Conservation (phyloP, 2,113 vertebrate genomes). For the Galemys pyrenaicus region DNA sequence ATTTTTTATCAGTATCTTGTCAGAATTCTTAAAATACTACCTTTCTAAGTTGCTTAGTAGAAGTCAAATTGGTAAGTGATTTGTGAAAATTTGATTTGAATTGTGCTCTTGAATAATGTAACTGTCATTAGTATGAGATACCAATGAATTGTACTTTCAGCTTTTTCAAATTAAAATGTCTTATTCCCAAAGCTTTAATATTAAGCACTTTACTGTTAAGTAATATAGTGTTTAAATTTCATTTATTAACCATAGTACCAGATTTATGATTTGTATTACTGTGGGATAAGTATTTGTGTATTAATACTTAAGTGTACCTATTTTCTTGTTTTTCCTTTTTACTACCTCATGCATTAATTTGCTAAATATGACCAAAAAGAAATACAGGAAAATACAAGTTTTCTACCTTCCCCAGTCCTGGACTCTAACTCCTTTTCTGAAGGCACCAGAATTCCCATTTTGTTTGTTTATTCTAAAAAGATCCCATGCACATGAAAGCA, state of each 20-base stretch:
- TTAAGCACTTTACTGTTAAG: not conserved
- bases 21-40: conserved; percentile 12
- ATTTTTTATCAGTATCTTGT: not conserved
- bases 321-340: not conserved
- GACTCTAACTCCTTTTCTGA: not conserved
- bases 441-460: not conserved
- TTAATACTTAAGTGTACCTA: not conserved
- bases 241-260: conserved; percentile 11
- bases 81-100: conserved; percentile 24
- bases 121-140: conserved; percentile 4
- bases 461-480: not conserved
- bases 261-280: not conserved
- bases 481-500: not conserved
- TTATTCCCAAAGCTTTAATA: not conserved
- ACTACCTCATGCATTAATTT: not conserved
- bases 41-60: not conserved
- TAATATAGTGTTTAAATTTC: not conserved
- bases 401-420: not conserved
- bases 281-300: not conserved
- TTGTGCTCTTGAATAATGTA: not conserved
- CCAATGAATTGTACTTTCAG: not conserved
- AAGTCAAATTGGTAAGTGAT: conserved; percentile 16
- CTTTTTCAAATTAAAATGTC: not conserved
- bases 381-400: not conserved
- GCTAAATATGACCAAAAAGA: not conserved